phyloP scores from a whole-genome alignment of 2,113 vertebrate species.

The Lethenteron reissneri region DNA sequence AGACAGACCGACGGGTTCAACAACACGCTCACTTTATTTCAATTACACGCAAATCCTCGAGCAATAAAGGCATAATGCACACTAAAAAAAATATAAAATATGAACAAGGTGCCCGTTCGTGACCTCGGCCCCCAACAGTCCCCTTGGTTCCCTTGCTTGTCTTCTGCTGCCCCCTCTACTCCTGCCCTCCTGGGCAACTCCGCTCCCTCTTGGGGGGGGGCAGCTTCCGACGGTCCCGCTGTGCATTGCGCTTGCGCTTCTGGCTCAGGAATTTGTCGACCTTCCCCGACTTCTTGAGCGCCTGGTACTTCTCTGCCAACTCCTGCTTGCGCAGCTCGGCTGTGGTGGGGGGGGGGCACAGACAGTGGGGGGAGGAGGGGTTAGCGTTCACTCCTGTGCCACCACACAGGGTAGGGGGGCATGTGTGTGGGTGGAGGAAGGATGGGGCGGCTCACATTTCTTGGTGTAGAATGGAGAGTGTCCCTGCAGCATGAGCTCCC shows the following conservation, averaged over 20 bases:
- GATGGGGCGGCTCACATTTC: conserved; percentile 34
- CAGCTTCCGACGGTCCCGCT: conserved; percentile 51
- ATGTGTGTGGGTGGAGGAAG: neutral
- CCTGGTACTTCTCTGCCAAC: conserved; percentile 50
- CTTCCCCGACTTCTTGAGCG: conserved; percentile 64
- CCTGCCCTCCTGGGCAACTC: too few relatives aligned
- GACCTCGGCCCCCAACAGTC: too few relatives aligned
- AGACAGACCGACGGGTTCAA: too few relatives aligned
- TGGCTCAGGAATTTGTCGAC: conserved; percentile 66
- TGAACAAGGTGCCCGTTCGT: too few relatives aligned
- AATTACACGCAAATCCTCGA: too few relatives aligned
- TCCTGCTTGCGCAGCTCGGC: conserved; percentile 54
- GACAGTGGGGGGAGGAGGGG: neutral
- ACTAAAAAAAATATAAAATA: too few relatives aligned
- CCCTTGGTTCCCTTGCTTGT: too few relatives aligned
- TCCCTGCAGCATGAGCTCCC: conserved; percentile 43
- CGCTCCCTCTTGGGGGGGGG: conserved; percentile 23
- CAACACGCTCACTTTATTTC: too few relatives aligned
- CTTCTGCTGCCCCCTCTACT: too few relatives aligned
- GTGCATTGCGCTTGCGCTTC: conserved; percentile 71
- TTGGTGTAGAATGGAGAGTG: conserved; percentile 60
- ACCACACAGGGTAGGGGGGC: neutral
- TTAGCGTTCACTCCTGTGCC: neutral
- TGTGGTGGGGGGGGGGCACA: conserved; percentile 12
- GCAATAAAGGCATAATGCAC: too few relatives aligned